Conservation (phyloP, 2,888 invertebrate species). For the Ophraella communa region DNA sequence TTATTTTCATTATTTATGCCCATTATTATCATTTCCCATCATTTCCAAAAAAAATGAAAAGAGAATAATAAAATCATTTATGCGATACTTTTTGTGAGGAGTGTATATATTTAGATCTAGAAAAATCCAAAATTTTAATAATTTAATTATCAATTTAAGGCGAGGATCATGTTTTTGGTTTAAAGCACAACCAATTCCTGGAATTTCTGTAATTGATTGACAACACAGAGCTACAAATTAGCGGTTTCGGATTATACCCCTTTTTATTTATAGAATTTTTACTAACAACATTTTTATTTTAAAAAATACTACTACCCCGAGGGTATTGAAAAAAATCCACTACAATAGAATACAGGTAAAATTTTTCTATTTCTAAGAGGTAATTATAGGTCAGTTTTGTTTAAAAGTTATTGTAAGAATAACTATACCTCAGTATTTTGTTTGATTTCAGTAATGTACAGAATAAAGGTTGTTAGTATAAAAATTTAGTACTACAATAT, state of each 20-base stretch:
- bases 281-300: slow-evolving; percentile 1
- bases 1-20: no score
- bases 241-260: slow-evolving; percentile 1
- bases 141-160: no score
- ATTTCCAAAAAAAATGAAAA: no score
- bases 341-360: not conserved
- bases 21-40: no score
- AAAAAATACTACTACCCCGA: not conserved
- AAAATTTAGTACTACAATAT: not conserved
- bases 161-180: no score
- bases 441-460: no score
- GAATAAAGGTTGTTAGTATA: no score
- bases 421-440: not conserved
- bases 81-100: no score
- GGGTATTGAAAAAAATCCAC: not conserved
- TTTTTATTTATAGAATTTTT: slow-evolving; percentile 1
- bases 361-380: not conserved
- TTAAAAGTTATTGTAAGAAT: slow-evolving; percentile 10
- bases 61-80: no score
- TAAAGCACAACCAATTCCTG: not conserved
- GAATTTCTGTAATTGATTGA: not conserved
- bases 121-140: no score
- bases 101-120: no score
- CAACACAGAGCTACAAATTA: slow-evolving; percentile 3
- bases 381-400: not conserved